Percentiles rank a stretch among this genome's conserved stretches.
Conservation (phyloP, 64 coral and sea anemone genomes). For the Stichodactyla mertensii region DNA sequence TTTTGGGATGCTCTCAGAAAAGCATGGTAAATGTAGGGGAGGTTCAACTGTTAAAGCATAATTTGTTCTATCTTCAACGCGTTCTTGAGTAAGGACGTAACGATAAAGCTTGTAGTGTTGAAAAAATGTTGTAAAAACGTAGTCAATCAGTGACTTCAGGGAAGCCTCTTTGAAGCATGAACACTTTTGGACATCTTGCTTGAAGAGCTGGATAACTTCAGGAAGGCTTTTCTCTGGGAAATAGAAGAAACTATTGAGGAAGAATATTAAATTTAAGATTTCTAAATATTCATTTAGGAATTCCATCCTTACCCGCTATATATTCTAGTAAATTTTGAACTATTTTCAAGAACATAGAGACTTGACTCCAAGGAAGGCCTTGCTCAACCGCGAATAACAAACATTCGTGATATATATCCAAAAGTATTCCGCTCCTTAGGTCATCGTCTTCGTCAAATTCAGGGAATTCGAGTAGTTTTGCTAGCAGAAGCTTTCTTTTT, state of each 20-base stretch:
- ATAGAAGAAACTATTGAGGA: background rate
- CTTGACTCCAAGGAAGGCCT: constrained; percentile 66
- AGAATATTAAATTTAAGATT: background rate
- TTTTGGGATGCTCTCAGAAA: constrained; percentile 58
- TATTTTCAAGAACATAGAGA: constrained; percentile 53
- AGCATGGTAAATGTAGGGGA: background rate
- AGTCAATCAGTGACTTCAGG: constrained; percentile 69
- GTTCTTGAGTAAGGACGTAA: constrained; percentile 69
- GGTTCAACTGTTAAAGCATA: constrained; percentile 52
- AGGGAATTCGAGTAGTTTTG: constrained; percentile 37
- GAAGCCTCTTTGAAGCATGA: constrained; percentile 28
- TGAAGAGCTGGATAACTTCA: constrained; percentile 54
- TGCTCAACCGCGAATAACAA: constrained; percentile 45
- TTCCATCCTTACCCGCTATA: constrained; percentile 18
- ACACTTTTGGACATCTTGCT: constrained; percentile 19
- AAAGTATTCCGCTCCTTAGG: constrained; percentile 56
- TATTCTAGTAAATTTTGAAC: constrained; percentile 30
- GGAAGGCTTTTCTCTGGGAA: constrained; percentile 48
- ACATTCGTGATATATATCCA: constrained; percentile 57
- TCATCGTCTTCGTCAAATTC: constrained; percentile 79
- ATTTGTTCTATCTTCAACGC: constrained; percentile 34
- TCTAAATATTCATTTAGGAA: background rate
- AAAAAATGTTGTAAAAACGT: constrained; percentile 63
- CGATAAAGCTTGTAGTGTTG: constrained; percentile 88
- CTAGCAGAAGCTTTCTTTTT: constrained; percentile 55